phyloP scores from a whole-genome alignment of 1,140 invertebrate genomes.

The Lordiphosa mommai region DNA sequence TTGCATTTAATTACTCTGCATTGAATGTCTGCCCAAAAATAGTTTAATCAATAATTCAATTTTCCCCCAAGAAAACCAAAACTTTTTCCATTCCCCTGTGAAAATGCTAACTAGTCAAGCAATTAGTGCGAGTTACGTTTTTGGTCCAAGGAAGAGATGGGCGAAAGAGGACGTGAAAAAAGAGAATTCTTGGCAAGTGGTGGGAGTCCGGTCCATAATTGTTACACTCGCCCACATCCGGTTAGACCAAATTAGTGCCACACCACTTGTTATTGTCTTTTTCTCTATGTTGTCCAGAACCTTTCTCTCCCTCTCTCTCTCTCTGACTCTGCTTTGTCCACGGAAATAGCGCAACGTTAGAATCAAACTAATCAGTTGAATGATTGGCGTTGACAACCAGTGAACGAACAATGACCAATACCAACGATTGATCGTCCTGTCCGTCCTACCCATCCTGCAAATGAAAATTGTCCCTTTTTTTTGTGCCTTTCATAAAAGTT shows the following conservation, averaged over 20 bases:
- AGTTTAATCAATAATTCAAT: slow-evolving; percentile 61
- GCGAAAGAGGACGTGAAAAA: neutral
- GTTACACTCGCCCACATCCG: slow-evolving; percentile 42
- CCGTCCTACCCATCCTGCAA: slow-evolving; percentile 15
- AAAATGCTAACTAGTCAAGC: slow-evolving; percentile 50
- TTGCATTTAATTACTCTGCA: neutral
- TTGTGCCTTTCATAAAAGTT: slow-evolving; percentile 28
- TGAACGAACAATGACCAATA: slow-evolving; percentile 52
- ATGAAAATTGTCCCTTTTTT: slow-evolving; percentile 53
- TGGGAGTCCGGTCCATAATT: slow-evolving; percentile 32
- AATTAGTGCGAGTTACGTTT: slow-evolving; percentile 43
- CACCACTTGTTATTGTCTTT: slow-evolving; percentile 52
- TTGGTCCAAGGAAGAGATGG: neutral
- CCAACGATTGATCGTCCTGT: slow-evolving; percentile 7
- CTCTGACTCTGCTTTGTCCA: slow-evolving; percentile 30
- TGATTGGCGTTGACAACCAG: slow-evolving; percentile 59
- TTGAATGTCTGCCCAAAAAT: slow-evolving; percentile 21
- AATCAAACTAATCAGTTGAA: slow-evolving; percentile 77
- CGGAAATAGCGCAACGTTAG: slow-evolving; percentile 64
- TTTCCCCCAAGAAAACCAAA: slow-evolving; percentile 19
- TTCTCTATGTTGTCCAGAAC: slow-evolving; percentile 11
- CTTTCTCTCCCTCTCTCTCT: slow-evolving; percentile 1
- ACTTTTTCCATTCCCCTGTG: slow-evolving; percentile 2
- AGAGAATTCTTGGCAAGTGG: neutral
- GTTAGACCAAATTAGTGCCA: slow-evolving; percentile 60